These are phyloP conservation scores for Tricholauxania praeusta DNA, from an alignment of 2,888 invertebrate species.

Conservation along the genomic window DNA sequence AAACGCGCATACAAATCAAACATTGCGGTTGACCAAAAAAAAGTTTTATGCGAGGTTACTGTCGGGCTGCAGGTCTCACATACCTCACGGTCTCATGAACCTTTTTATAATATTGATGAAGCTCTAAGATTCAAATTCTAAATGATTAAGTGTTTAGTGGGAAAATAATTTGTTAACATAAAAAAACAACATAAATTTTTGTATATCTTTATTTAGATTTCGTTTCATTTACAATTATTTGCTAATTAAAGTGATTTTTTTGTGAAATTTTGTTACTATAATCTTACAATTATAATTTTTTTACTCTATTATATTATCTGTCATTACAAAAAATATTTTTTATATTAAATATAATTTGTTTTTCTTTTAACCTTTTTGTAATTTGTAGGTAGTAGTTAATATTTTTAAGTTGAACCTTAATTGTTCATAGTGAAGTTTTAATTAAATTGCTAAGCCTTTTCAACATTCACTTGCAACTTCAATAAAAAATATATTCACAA, in stretches of 20 bases:
- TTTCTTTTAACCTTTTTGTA: neutral
- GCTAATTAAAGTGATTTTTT: neutral
- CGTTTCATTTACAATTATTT: slow-evolving; percentile 24
- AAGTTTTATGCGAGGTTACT: too few species aligned
- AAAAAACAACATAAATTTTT: neutral
- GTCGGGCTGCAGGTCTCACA: too few species aligned
- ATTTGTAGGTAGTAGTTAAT: neutral
- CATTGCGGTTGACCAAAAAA: too few species aligned
- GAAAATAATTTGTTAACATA: too few species aligned
- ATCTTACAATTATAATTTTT: neutral
- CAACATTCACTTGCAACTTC: neutral
- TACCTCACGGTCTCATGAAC: too few species aligned
- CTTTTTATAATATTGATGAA: too few species aligned
- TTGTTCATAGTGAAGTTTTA: neutral
- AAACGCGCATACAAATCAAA: too few species aligned
- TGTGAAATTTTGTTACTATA: neutral
- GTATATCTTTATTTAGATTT: slow-evolving; percentile 16
- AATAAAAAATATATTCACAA: neutral
- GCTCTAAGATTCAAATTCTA: too few species aligned
- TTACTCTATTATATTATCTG: slow-evolving; percentile 19
- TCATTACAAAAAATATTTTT: slow-evolving; percentile 35
- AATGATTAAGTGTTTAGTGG: too few species aligned
- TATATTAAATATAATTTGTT: slow-evolving; percentile 1
- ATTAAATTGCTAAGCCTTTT: neutral
- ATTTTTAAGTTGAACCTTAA: neutral